These are phyloP conservation scores for Papilio demoleus DNA, from an alignment of 2,888 invertebrate species.

Conservation along the genomic window DNA sequence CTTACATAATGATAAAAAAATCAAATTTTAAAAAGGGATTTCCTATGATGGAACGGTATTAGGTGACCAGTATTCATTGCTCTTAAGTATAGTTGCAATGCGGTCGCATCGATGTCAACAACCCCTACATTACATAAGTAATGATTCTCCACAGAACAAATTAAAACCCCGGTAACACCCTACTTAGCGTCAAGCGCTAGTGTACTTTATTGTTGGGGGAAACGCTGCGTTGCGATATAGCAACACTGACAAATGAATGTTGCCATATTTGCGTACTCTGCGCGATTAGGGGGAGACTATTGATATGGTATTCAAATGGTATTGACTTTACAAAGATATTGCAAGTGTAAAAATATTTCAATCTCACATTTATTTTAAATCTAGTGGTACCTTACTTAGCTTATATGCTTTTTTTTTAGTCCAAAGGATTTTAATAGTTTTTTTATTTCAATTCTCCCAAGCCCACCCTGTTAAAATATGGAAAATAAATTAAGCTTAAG, in stretches of 20 bases:
- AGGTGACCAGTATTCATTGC: no score
- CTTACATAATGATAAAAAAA: no score
- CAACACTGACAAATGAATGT: constrained; percentile 39
- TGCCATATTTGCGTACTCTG: constrained; percentile 36
- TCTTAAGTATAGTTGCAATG: neutral
- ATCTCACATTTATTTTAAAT: no score
- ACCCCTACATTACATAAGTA: constrained; percentile 30
- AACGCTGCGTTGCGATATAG: constrained; percentile 26
- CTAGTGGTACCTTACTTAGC: no score
- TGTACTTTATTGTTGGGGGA: constrained; percentile 42
- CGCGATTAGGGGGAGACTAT: constrained; percentile 37
- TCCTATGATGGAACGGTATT: no score
- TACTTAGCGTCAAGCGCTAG: constrained; percentile 38
- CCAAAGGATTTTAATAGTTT: no score
- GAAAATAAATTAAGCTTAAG: no score
- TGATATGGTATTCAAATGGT: neutral
- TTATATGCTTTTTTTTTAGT: no score
- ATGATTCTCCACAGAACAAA: constrained; percentile 36
- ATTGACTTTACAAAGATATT: neutral
- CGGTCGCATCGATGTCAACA: constrained; percentile 16
- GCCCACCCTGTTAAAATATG: no score
- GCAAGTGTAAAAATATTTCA: neutral
- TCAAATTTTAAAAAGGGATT: no score
- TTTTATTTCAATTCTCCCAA: no score
- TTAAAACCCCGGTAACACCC: constrained; percentile 40